Evolutionary conservation across 2,888 invertebrate species (phyloP).

Genomic region (Phyto melanocephala): DNA sequence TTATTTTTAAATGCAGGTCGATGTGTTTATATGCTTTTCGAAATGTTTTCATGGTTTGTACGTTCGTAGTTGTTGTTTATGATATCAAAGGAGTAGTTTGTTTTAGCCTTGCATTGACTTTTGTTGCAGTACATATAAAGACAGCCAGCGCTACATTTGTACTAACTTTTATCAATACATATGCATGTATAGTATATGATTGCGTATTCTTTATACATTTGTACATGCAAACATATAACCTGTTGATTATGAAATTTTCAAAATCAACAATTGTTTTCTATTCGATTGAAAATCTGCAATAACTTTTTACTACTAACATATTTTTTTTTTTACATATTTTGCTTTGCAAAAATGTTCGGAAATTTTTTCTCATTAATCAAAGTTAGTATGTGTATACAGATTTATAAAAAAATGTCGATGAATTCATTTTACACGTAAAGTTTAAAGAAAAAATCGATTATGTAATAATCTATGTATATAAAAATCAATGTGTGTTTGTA

Average conservation of each 20-base stretch:
- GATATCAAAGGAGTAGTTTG: conserved; percentile 32
- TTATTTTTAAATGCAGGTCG: conserved; percentile 42
- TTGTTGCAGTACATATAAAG: background rate
- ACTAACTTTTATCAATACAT: background rate
- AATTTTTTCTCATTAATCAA: too few relatives aligned
- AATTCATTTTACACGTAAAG: too few relatives aligned
- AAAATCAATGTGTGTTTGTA: too few relatives aligned
- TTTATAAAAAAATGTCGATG: too few relatives aligned
- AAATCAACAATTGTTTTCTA: background rate
- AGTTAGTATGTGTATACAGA: too few relatives aligned
- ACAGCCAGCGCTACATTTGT: background rate
- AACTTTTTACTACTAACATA: too few relatives aligned
- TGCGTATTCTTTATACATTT: background rate
- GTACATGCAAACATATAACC: conserved; percentile 12
- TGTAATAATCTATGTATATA: too few relatives aligned
- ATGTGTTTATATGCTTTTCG: conserved; percentile 31
- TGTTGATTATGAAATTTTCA: background rate
- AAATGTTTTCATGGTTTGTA: background rate
- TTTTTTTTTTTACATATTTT: too few relatives aligned
- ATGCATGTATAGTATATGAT: too few relatives aligned
- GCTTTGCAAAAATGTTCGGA: too few relatives aligned
- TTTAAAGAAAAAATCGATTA: too few relatives aligned
- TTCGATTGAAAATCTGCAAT: too few relatives aligned
- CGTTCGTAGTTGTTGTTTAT: background rate
- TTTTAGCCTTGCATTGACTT: conserved; percentile 46